Evolutionary conservation across 2,797 vertebrate genomes (phyloP).

Genomic region (Enteromius trimaculatus): DNA sequence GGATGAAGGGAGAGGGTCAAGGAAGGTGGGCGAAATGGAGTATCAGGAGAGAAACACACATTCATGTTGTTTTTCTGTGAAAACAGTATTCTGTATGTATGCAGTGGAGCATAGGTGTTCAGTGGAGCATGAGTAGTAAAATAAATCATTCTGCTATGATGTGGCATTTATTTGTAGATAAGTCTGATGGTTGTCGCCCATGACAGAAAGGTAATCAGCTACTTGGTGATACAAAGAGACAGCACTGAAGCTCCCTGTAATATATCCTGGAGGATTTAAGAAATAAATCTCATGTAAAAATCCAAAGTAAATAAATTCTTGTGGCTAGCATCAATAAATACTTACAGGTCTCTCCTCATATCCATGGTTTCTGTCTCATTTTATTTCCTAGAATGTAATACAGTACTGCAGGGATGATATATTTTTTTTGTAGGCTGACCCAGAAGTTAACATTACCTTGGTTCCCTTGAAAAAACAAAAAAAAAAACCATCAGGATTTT

Average conservation of each 20-base stretch:
- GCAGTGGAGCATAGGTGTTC: constrained; percentile 35
- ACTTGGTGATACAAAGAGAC: constrained; percentile 44
- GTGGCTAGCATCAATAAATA: neutral
- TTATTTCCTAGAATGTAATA: neutral
- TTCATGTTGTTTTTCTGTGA: neutral
- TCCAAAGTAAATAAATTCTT: constrained; percentile 27
- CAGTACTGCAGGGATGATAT: neutral
- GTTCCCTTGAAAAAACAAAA: neutral
- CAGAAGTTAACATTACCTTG: neutral
- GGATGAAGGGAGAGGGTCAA: neutral
- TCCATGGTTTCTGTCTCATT: neutral
- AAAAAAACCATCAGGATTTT: neutral
- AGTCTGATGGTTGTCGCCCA: constrained; percentile 63
- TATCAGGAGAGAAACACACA: neutral
- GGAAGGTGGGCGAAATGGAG: neutral
- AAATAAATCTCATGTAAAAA: constrained; percentile 38
- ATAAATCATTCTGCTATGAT: constrained; percentile 63
- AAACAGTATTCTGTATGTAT: constrained; percentile 34
- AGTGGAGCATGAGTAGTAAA: constrained; percentile 40
- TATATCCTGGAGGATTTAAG: constrained; percentile 15
- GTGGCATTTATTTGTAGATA: constrained; percentile 66
- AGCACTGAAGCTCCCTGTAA: neutral
- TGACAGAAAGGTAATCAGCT: constrained; percentile 68
- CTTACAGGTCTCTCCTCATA: neutral
- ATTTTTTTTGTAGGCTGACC: neutral